Conservation (phyloP, 2,113 vertebrate genomes). For the Laticauda laticaudata region DNA sequence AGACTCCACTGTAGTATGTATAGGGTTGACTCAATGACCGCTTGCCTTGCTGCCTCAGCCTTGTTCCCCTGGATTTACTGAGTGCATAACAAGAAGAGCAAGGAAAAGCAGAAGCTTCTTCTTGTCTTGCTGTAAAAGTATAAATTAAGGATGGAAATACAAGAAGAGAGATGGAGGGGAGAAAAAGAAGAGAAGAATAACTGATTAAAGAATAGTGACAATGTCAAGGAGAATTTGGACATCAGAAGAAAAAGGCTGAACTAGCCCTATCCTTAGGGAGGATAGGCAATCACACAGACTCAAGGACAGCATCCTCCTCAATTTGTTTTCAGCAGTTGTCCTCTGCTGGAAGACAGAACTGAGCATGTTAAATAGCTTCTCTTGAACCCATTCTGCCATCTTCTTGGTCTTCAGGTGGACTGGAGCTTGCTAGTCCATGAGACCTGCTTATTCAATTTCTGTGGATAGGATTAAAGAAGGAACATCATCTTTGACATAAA, state of each 20-base stretch:
- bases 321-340: background rate
- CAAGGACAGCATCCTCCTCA: background rate
- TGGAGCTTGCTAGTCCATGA: background rate
- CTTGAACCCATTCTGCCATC: background rate
- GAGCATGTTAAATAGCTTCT: background rate
- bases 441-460: background rate
- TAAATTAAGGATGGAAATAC: background rate
- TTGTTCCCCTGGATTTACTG: background rate
- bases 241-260: background rate
- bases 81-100: background rate
- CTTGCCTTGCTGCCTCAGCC: background rate
- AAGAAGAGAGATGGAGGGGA: background rate
- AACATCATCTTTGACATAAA: background rate
- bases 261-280: background rate
- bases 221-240: background rate
- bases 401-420: background rate
- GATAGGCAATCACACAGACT: background rate
- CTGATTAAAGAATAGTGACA: background rate
- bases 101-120: background rate
- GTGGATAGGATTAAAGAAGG: background rate
- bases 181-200: background rate
- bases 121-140: background rate
- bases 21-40: background rate
- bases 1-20: background rate
- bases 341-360: background rate